Evolutionary conservation across 2,888 invertebrate genomes (phyloP), one percentile per base, ranked within the genome.

Genomic region (Romanomermis culicivorax): DNA sequence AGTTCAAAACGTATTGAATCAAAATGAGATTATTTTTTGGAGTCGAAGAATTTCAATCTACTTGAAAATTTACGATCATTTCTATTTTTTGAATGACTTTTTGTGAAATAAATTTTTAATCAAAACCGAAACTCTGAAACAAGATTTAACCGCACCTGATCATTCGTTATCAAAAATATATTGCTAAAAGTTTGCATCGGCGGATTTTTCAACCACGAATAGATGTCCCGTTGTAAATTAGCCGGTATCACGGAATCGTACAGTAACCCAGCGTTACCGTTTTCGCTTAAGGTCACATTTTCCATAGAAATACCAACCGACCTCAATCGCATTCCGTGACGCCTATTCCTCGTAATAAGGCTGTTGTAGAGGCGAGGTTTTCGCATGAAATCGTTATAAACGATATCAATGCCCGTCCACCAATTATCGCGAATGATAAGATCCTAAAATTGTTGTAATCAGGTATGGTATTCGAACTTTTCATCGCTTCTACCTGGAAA

Each of bases 331-430:
- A 70, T 87, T 85, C 64, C 87, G 83, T 57, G 89, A 79, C 66
- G 51, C 14, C 68, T 57, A 52, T 68, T 68, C 27, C 60, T 60
- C n/a, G 52, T 51, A 27, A 67, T 60, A 14, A 53, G 17, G 24
- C 60, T 58, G 42, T 63, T 56, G 20, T 61, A 47, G 23, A 68
- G 60, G 1, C 68, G 69, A n/a, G 65, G 69, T 55, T 70, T 73
- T 58, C 85, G 83, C 69, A 83, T 88, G 56, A 93, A 80, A 71
- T 97, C 89, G 0, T 91, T 86, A 71, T 91, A 93, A 57, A 91
- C 74, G 43, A 97, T 79, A 29, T 89, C 91, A 29, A 97, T 74
- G 0, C 95, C 97, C 66, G 91, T 88, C 63, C 86, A 83, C 53
- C 83, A 79, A 68, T 91, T 93, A 65, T 88, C 80, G 0, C 79